These are phyloP conservation scores for Rhombomys opimus DNA, from an alignment of 2,113 vertebrate genomes.

Conservation along the genomic window DNA sequence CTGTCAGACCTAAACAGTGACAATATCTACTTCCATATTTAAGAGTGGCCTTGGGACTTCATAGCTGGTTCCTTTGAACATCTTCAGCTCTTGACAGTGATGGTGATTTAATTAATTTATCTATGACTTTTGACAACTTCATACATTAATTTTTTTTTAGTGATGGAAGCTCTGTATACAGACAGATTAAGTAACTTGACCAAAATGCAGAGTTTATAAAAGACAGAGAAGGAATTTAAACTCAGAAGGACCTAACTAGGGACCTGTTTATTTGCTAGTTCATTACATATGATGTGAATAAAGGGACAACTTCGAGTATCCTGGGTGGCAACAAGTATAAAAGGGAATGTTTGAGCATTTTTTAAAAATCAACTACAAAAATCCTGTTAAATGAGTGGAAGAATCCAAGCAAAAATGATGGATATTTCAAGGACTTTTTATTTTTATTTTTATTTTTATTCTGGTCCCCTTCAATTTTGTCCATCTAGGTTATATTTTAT, in stretches of 20 bases:
- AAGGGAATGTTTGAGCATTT: slow-evolving; percentile 31
- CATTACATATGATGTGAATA: neutral
- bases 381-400: slow-evolving; percentile 60
- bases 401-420: neutral
- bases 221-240: neutral
- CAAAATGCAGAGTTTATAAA: neutral
- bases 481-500: slow-evolving; percentile 79
- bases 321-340: neutral
- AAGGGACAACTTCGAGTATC: slow-evolving; percentile 49
- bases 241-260: neutral
- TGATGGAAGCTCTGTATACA: neutral
- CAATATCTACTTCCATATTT: neutral
- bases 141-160: neutral
- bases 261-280: neutral
- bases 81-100: neutral
- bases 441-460: slow-evolving; percentile 66
- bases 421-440: slow-evolving; percentile 58
- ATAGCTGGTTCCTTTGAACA: neutral
- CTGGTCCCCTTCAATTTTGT: slow-evolving; percentile 76
- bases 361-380: neutral
- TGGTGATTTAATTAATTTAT: neutral
- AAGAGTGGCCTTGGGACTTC: slow-evolving; percentile 4
- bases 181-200: neutral
- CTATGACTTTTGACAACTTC: neutral
- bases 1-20: neutral